A percentile compares a stretch with the other conserved stretches of the same genome.
Conservation (phyloP, 2,797 vertebrate genomes). For the Epinephelus awoara region DNA sequence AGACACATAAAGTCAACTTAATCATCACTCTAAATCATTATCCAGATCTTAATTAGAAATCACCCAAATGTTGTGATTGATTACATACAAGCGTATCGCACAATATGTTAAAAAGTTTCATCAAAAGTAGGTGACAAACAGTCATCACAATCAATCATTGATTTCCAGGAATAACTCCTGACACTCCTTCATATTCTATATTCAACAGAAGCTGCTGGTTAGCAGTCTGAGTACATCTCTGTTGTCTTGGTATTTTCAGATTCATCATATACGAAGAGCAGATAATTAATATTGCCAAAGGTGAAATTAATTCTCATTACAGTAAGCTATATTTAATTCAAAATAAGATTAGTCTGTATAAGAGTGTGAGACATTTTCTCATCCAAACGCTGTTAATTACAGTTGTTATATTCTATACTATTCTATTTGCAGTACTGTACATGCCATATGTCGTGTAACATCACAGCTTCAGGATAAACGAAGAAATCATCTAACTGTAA, state of each 20-base stretch:
- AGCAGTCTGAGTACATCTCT: background rate
- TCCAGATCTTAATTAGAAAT: slow-evolving; percentile 37
- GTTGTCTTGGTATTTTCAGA: slow-evolving; percentile 14
- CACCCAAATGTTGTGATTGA: slow-evolving; percentile 28
- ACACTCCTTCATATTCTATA: background rate
- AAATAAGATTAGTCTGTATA: fast-evolving
- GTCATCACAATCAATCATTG: background rate
- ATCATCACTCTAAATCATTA: slow-evolving; percentile 37
- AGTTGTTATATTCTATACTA: background rate
- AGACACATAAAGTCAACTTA: slow-evolving; percentile 27
- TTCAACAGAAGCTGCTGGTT: background rate
- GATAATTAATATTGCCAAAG: slow-evolving; percentile 26
- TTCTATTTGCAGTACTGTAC: background rate
- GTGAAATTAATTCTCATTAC: slow-evolving; percentile 15
- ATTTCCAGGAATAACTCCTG: background rate
- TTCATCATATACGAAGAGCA: background rate
- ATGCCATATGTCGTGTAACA: background rate
- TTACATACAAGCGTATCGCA: background rate
- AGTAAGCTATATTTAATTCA: slow-evolving; percentile 10
- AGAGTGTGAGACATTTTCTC: background rate
- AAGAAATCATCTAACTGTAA: background rate
- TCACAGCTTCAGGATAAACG: background rate
- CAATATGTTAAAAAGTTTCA: background rate
- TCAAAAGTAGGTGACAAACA: slow-evolving; percentile 7
- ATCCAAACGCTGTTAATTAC: slow-evolving; percentile 20